These are phyloP conservation scores for Hestina assimilis DNA, from an alignment of 1,140 invertebrate species.

Conservation along the genomic window DNA sequence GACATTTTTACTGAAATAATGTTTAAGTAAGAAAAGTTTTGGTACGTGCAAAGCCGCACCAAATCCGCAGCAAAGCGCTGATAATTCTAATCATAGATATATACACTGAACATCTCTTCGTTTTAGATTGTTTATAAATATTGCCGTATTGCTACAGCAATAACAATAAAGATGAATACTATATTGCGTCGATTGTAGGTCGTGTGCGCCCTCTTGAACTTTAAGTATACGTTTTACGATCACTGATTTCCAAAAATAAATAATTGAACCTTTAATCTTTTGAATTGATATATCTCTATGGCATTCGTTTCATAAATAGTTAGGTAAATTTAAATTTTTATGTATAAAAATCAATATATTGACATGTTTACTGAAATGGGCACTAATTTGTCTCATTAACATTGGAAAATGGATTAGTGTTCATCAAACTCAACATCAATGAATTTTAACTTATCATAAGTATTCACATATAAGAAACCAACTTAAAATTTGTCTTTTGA, in stretches of 20 bases:
- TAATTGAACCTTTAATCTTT: constrained; percentile 10
- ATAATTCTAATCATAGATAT: too few species aligned
- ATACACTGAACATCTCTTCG: too few species aligned
- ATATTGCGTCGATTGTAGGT: constrained; percentile 42
- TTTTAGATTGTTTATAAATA: constrained; percentile 1
- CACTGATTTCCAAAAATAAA: constrained; percentile 19
- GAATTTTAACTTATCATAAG: too few species aligned
- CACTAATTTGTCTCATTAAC: too few species aligned
- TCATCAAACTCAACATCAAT: too few species aligned
- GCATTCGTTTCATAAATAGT: background rate
- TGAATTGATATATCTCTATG: background rate
- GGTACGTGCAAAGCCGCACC: too few species aligned
- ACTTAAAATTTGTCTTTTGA: background rate
- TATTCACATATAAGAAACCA: background rate
- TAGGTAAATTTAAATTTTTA: background rate
- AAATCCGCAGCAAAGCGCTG: too few species aligned
- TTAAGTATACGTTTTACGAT: constrained; percentile 38
- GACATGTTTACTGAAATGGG: too few species aligned
- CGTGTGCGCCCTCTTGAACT: constrained; percentile 32
- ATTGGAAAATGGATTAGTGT: too few species aligned
- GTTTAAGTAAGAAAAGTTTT: too few species aligned
- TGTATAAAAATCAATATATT: too few species aligned
- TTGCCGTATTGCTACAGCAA: constrained; percentile 10
- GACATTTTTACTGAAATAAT: too few species aligned
- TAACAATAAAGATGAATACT: constrained; percentile 53